Base-by-base conservation (phyloP, 2,113 vertebrate species). In the Collichthys lucidus region DNA sequence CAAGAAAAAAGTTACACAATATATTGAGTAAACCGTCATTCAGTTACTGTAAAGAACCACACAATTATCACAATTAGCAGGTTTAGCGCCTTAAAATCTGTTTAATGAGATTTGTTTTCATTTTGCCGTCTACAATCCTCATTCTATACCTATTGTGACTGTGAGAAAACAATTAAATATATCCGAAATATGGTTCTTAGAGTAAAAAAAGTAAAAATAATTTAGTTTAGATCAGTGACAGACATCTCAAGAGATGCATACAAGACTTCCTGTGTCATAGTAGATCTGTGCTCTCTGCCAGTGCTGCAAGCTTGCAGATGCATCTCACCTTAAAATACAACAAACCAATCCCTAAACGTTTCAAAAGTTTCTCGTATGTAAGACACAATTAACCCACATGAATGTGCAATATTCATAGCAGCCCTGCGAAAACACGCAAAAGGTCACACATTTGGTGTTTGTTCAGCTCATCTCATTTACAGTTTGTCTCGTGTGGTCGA, bases 281-380 rank as follows among this genome's bases (percentile, higher is more conserved):
- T 62, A 14, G 19, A 26, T 9, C 40, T 2, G 2, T 63, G 35
- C 16, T 12, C 1, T 49, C 2, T 57, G 46, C 68, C 22, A 2
- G n/a, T 17, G 47, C 55, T 77, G 83, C 83, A 86, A 16, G 68
- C 52, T 74, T 83, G 77, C 80, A 86, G 74, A 59, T 77, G 80
- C 86, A 80, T 66, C 49, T 49, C 55, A 52, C 66, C 15, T 40
- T 50, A 22, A 55, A 77, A 52, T n/a, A 62, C 29, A 15, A 52
- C 47, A 24, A 24, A 52, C 9, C 17, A n/a, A 11, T 11, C 31
- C 6, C 35, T 44, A 15, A n/a, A 47, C 12, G 15, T 46, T 20
- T 42, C 56, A 60, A 20, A 59, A 4, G 26, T n/a, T 35, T 49
- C 11, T 50, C 19, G 10, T 10, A 11, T 35, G 29, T 20, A 15